Conservation (phyloP, 1,140 invertebrate species). For the Drosophila nigrodunni region DNA sequence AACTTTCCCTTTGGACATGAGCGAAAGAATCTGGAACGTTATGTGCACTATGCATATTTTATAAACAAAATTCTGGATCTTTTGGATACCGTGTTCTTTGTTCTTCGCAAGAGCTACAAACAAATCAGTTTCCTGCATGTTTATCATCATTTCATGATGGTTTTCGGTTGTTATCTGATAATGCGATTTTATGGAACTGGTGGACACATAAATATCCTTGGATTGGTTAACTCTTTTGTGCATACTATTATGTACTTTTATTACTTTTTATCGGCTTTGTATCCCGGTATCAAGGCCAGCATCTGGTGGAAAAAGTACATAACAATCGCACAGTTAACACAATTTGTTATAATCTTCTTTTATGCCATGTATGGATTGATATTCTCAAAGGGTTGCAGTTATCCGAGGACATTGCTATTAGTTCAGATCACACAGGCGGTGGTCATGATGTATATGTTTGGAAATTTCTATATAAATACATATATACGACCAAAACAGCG, state of each 20-base stretch:
- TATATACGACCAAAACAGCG: constrained; percentile 70
- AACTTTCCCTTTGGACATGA: constrained; percentile 53
- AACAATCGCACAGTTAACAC: constrained; percentile 91
- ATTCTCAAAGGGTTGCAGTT: constrained; percentile 89
- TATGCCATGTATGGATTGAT: constrained; percentile 87
- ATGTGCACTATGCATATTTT: constrained; percentile 53
- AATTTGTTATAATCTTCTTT: constrained; percentile 89
- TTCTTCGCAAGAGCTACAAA: constrained; percentile 93
- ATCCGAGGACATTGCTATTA: constrained; percentile 87
- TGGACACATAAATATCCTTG: constrained; percentile 89
- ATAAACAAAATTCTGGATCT: constrained; percentile 86
- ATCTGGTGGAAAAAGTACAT: constrained; percentile 95
- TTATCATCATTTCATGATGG: constrained; percentile 90
- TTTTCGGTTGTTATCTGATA: constrained; percentile 11
- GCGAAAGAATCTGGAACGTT: constrained; percentile 49
- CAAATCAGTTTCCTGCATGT: constrained; percentile 94
- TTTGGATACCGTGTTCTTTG: constrained; percentile 92
- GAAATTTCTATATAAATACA: constrained; percentile 89
- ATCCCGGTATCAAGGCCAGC: constrained; percentile 87
- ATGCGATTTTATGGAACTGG: constrained; percentile 84
- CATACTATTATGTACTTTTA: constrained; percentile 93
- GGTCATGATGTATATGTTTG: constrained; percentile 92
- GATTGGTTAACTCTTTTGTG: constrained; percentile 91
- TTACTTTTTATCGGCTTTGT: constrained; percentile 89
- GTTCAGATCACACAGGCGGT: constrained; percentile 87